Percentiles rank a stretch among this genome's conserved stretches.
These are phyloP conservation scores for Opisthocomus hoazin DNA, from an alignment of 2,113 vertebrate genomes.

Conservation along the genomic window DNA sequence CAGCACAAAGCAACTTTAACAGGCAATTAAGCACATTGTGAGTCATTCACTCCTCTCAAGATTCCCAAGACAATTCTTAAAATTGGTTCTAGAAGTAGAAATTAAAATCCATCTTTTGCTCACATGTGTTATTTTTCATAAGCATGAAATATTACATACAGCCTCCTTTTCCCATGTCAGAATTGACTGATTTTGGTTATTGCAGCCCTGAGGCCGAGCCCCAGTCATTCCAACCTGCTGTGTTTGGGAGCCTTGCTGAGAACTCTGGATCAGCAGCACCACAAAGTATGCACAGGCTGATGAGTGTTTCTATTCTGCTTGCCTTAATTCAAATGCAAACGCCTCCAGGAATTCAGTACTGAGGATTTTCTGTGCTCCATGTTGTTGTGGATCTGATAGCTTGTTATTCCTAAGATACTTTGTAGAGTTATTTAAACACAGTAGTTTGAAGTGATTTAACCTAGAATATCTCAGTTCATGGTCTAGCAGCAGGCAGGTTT, in stretches of 20 bases:
- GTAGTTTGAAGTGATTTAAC: neutral
- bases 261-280: neutral
- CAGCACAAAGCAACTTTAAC: neutral
- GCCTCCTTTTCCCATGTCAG: neutral
- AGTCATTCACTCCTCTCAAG: neutral
- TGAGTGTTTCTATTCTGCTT: neutral
- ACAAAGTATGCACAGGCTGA: rapidly evolving
- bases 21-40: neutral
- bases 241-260: neutral
- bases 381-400: neutral
- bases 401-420: neutral
- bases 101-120: neutral
- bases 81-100: neutral
- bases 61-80: neutral
- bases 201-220: neutral
- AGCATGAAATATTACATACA: rapidly evolving
- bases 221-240: rapidly evolving
- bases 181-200: neutral
- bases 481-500: neutral
- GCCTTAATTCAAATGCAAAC: neutral
- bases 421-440: neutral
- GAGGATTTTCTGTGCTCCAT: neutral
- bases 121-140: neutral
- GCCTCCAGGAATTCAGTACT: neutral
- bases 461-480: neutral